phyloP scores from a whole-genome alignment of 2,888 invertebrate genomes.

The Anagyrus pseudococci region DNA sequence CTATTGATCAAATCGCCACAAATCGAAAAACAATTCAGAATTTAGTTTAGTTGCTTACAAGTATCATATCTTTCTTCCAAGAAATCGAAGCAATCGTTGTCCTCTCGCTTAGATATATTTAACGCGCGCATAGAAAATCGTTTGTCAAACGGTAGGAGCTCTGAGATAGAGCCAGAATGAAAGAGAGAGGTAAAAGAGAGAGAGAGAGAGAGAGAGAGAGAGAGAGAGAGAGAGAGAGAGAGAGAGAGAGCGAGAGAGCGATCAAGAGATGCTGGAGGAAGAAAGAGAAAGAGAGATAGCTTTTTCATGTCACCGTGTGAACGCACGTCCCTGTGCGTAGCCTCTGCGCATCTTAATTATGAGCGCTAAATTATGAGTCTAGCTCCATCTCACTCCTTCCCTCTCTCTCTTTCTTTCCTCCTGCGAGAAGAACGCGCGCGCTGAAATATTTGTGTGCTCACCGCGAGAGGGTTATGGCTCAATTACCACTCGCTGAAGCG shows the following conservation, averaged over 20 bases:
- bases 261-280: too few species aligned
- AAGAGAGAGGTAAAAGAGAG: too few species aligned
- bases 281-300: slow-evolving; percentile 23
- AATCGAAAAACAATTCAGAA: too few species aligned
- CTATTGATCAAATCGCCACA: too few species aligned
- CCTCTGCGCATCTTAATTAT: slow-evolving; percentile 53
- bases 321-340: background rate
- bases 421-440: slow-evolving; percentile 36
- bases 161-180: too few species aligned
- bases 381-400: too few species aligned
- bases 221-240: too few species aligned
- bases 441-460: slow-evolving; percentile 57
- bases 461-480: slow-evolving; percentile 57
- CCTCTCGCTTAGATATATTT: slow-evolving; percentile 5
- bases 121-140: slow-evolving; percentile 28
- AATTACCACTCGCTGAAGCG: slow-evolving; percentile 58
- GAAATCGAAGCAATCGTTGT: slow-evolving; percentile 22
- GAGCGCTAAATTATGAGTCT: slow-evolving; percentile 54
- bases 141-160: slow-evolving; percentile 27
- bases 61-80: slow-evolving; percentile 19
- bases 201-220: too few species aligned
- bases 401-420: too few species aligned
- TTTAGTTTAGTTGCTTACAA: too few species aligned
- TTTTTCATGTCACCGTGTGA: slow-evolving; percentile 11
- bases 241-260: too few species aligned